phyloP scores from a whole-genome alignment of 1,140 invertebrate species.

The Bathynomus jamesi region DNA sequence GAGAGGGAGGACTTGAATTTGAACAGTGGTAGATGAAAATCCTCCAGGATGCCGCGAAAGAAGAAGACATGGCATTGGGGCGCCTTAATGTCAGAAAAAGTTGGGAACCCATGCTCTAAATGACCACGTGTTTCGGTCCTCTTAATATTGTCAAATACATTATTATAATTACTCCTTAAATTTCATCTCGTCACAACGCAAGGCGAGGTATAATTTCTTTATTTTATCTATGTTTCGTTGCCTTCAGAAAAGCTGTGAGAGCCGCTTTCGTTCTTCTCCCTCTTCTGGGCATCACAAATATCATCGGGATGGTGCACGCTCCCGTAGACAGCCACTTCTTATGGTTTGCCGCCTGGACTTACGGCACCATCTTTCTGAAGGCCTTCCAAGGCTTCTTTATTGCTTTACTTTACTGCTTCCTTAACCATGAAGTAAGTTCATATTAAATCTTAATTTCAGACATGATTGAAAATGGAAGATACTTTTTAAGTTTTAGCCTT shows the following conservation, averaged over 20 bases:
- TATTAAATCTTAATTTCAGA: not conserved
- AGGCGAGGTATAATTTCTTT: too few species aligned
- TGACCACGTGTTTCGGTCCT: too few species aligned
- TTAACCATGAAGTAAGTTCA: constrained; percentile 70
- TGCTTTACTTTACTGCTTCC: constrained; percentile 74
- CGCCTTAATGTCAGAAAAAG: too few species aligned
- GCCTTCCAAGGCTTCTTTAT: constrained; percentile 83
- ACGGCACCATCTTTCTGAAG: constrained; percentile 65
- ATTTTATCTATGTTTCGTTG: not conserved
- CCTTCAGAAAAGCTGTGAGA: constrained; percentile 63
- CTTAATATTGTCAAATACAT: too few species aligned
- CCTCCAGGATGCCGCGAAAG: too few species aligned
- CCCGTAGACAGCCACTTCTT: constrained; percentile 55
- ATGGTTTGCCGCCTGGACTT: constrained; percentile 71
- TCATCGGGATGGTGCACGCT: constrained; percentile 61
- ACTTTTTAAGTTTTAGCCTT: not conserved
- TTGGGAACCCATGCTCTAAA: too few species aligned
- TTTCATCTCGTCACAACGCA: too few species aligned
- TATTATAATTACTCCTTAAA: too few species aligned
- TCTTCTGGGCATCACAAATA: constrained; percentile 70
- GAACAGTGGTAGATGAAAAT: too few species aligned
- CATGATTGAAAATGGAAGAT: not conserved
- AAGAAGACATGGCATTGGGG: too few species aligned
- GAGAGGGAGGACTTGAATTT: too few species aligned
- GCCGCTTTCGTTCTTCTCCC: constrained; percentile 70